Evolutionary conservation across 2,797 vertebrate genomes (phyloP), one percentile per base, ranked within the genome.

Genomic region (Pangasius sanitwongsei): DNA sequence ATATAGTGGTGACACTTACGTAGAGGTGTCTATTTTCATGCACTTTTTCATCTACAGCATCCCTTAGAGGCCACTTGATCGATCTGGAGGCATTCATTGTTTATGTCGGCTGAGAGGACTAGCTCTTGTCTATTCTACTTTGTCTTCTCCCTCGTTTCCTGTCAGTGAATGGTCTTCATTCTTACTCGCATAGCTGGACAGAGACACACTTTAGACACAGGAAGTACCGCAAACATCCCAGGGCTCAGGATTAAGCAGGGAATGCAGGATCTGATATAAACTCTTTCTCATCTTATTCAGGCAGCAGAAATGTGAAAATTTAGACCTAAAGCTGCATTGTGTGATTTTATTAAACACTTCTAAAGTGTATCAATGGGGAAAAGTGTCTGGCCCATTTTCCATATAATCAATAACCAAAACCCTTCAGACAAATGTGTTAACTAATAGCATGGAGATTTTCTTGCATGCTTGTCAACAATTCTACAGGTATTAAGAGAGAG

Each of bases 71-170:
- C 31, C 53, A 25, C 20, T 12, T 84, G 50, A 85, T 88, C 31
- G 28, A 86, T 90, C 20, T 61, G 75, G 15, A 86, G 65, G 23
- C n/a, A 84, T 72, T 83, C 53, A 80, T 84, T 87, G 57, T 88
- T 90, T 88, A 77, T 85, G 69, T 61, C 55, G 87, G 67, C 44
- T 89, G 53, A 88, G 69, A 84, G 59, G 86, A 70, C 48, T 87
- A 75, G 65, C 83, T 69, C 55, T 89, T 48, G 34, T 89, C 74
- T 77, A 83, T 69, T 87, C 16, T 77, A 55, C 80, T 87, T 87
- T 41, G 57, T 70, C 48, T 82, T 87, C 72, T 28, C 8, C 48
- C 67, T 87, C 57, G 77, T 77, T 91, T 90, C 87, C 87, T 89
- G 87, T 50, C 75, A 31, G 59, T 41, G 77, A 78, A 83, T 82